Percentiles rank a stretch among this genome's conserved stretches.
phyloP scores from a whole-genome alignment of 2,113 vertebrate genomes.

The Probosciger aterrimus region DNA sequence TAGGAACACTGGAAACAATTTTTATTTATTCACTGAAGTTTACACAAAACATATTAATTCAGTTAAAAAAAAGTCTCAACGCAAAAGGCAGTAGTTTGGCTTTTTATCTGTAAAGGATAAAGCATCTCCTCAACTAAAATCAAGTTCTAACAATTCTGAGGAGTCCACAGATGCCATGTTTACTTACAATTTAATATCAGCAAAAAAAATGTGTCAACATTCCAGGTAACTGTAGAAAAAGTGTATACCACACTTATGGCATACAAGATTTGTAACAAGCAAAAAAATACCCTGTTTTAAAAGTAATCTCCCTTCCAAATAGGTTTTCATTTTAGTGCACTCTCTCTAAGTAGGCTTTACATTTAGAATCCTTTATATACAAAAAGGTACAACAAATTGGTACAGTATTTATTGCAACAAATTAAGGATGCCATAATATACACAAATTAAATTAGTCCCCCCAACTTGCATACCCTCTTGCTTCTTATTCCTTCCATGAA shows the following conservation, averaged over 20 bases:
- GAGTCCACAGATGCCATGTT: slow-evolving; percentile 13
- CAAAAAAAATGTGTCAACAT: slow-evolving; percentile 9
- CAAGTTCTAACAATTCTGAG: slow-evolving; percentile 6
- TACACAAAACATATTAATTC: slow-evolving; percentile 42
- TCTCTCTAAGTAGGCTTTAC: not conserved
- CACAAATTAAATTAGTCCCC: slow-evolving; percentile 48
- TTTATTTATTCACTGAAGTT: slow-evolving; percentile 37
- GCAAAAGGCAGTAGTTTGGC: slow-evolving; percentile 14
- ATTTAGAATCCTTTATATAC: slow-evolving; percentile 55
- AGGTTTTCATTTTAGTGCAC: slow-evolving; percentile 22
- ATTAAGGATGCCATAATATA: slow-evolving; percentile 57
- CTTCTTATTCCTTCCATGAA: slow-evolving; percentile 71
- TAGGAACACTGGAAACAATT: slow-evolving; percentile 7
- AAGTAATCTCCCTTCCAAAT: slow-evolving; percentile 34
- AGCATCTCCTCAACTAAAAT: slow-evolving; percentile 28
- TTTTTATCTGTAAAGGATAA: slow-evolving; percentile 62
- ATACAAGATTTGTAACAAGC: slow-evolving; percentile 42
- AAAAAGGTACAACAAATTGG: slow-evolving; percentile 63
- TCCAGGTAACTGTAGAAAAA: slow-evolving; percentile 43
- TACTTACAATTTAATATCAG: slow-evolving; percentile 18
- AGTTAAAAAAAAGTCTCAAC: slow-evolving; percentile 24
- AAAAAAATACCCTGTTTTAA: slow-evolving; percentile 51
- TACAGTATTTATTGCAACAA: slow-evolving; percentile 65
- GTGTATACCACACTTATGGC: not conserved
- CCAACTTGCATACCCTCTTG: slow-evolving; percentile 15